Base-by-base conservation (phyloP, 2,888 invertebrate genomes). In the Chymomyza procnemis region DNA sequence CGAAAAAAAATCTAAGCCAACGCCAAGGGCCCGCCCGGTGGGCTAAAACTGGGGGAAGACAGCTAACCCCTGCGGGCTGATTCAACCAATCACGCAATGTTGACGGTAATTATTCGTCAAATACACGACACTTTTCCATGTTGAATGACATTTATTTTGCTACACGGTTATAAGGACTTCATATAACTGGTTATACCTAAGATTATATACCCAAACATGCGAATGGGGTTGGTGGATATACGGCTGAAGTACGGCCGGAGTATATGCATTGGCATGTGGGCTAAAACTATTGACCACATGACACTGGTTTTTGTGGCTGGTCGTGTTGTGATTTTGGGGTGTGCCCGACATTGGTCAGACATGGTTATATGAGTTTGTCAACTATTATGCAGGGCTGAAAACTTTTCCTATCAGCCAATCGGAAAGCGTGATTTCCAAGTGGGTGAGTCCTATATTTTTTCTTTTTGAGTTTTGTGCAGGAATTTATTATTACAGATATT, bases 81-180 rank as follows among this genome's bases (percentile, higher is more conserved):
- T 90, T 90, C 90, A 90, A 89, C 90, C 90, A 90, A 90, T 90
- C 90, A 90, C 90, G 91, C 90, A 91, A 91, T 90, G 90, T 90
- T 90, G 89, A 88, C 88, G 85, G 88, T 89, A 91, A 90, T 90
- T 89, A 88, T 85, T 85, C 85, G 80, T 86, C 80, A 84, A 86
- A 84, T 85, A 82, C 87, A 89, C 85, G 88, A 88, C 89, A 90
- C 87, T 90, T 89, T 88, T 82, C 64, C 79, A 83, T 83, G 85
- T 73, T 79, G 84, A 79, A 85, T 86, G 85, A 80, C 86, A 88
- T 87, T 89, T 88, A 88, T 88, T 89, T 87, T 75, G 72, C 81
- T 80, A 77, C 80, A 81, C 80, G 82, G 85, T 90, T 90, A 88
- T 85, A 88, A 87, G 86, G 84, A 87, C 80, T 81, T 85, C 83